phyloP scores from a whole-genome alignment of 2,888 invertebrate genomes.

The Selenia dentaria region DNA sequence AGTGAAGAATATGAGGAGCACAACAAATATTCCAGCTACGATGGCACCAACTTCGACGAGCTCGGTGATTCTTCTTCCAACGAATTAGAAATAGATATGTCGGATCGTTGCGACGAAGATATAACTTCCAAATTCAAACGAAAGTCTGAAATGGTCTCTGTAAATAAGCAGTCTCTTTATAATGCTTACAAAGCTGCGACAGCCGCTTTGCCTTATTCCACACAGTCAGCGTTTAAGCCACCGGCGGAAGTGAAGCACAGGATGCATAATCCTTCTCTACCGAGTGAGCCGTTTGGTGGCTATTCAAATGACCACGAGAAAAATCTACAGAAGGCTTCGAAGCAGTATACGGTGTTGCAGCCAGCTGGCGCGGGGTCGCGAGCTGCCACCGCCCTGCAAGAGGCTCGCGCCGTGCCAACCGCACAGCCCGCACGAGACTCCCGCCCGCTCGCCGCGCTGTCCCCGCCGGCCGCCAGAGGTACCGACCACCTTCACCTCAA shows the following conservation, averaged over 20 bases:
- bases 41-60: slow-evolving; percentile 90
- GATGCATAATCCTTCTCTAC: slow-evolving; percentile 65
- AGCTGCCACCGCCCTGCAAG: slow-evolving; percentile 92
- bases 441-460: slow-evolving; percentile 83
- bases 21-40: slow-evolving; percentile 86
- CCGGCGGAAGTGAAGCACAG: slow-evolving; percentile 87
- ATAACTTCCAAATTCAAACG: slow-evolving; percentile 77
- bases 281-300: slow-evolving; percentile 90
- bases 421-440: slow-evolving; percentile 79
- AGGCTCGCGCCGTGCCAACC: slow-evolving; percentile 84
- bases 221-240: slow-evolving; percentile 92
- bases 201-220: slow-evolving; percentile 87
- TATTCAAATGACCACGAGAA: slow-evolving; percentile 85
- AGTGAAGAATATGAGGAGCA: slow-evolving; percentile 70
- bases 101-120: slow-evolving; percentile 86
- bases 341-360: slow-evolving; percentile 95
- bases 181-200: slow-evolving; percentile 83
- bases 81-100: slow-evolving; percentile 92
- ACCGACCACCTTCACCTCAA: slow-evolving; percentile 57
- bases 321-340: slow-evolving; percentile 81
- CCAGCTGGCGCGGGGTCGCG: slow-evolving; percentile 92
- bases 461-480: slow-evolving; percentile 93
- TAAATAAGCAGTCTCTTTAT: slow-evolving; percentile 82
- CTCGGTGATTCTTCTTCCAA: slow-evolving; percentile 91
- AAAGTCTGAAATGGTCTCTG: slow-evolving; percentile 76